These are phyloP conservation scores for Aphis craccivora DNA, from an alignment of 1,140 invertebrate species.

Conservation along the genomic window DNA sequence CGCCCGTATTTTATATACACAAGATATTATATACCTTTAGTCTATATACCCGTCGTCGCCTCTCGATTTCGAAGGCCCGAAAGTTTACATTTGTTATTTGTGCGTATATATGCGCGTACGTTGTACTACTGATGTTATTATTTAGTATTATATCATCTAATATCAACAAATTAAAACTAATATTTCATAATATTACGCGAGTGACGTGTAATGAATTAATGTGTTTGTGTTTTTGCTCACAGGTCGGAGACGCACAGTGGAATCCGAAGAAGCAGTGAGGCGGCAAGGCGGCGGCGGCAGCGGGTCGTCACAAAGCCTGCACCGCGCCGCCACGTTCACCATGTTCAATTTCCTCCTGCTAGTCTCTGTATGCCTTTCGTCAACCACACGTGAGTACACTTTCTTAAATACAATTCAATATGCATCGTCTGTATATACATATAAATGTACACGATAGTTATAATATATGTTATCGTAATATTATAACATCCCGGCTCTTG, in stretches of 20 bases:
- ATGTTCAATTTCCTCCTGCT: conserved; percentile 56
- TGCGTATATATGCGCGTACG: background rate
- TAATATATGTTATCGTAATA: background rate
- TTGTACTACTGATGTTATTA: background rate
- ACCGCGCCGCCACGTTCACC: conserved; percentile 56
- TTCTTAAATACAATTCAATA: background rate
- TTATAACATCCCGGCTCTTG: background rate
- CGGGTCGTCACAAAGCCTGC: conserved; percentile 57
- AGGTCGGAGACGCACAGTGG: conserved; percentile 46
- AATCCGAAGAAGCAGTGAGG: conserved; percentile 46
- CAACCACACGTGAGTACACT: conserved; percentile 52
- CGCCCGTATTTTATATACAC: background rate
- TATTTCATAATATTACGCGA: background rate
- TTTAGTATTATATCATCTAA: no score
- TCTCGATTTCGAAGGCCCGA: no score
- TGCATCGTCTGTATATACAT: background rate
- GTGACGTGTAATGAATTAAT: background rate
- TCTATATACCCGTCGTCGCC: background rate
- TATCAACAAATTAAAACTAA: background rate
- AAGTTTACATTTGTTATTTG: background rate
- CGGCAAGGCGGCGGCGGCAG: conserved; percentile 50
- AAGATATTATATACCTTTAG: no score
- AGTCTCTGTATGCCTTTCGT: conserved; percentile 55
- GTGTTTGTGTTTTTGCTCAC: background rate
- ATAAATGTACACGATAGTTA: background rate